These are phyloP conservation scores for Acanthisitta chloris DNA, from an alignment of 2,113 vertebrate genomes.

Conservation along the genomic window DNA sequence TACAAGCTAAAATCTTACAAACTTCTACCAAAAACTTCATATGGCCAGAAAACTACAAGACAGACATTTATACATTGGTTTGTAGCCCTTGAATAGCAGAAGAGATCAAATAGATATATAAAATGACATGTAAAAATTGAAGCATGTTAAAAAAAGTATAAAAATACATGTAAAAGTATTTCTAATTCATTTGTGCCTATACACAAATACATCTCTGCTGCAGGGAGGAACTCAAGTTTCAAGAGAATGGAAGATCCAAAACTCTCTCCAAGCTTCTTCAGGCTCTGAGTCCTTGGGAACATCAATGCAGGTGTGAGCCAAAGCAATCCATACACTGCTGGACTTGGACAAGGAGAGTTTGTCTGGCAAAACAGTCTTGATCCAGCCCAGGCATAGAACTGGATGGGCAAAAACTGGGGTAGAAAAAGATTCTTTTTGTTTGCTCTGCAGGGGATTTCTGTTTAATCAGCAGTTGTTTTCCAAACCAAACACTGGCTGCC, in stretches of 20 bases:
- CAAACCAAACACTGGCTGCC: constrained; percentile 45
- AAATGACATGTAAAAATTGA: background rate
- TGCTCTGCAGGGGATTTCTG: constrained; percentile 34
- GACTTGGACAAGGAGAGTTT: background rate
- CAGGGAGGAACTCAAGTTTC: background rate
- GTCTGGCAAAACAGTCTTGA: background rate
- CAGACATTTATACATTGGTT: background rate
- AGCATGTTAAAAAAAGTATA: background rate
- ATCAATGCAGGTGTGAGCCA: background rate
- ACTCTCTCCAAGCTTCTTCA: background rate
- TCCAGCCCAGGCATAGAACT: background rate
- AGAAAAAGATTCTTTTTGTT: constrained; percentile 35
- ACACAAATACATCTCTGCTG: background rate
- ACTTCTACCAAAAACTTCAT: background rate
- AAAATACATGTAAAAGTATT: background rate
- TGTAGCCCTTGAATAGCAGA: background rate
- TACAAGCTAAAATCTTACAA: background rate
- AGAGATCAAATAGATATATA: background rate
- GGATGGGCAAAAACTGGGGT: background rate
- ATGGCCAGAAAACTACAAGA: background rate
- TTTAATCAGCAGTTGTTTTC: constrained; percentile 56
- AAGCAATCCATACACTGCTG: background rate
- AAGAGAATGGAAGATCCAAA: too few relatives aligned
- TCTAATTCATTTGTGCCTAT: background rate
- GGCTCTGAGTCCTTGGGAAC: background rate